Evolutionary conservation across 2,888 invertebrate genomes (phyloP).

Genomic region (Mesoligia furuncula): DNA sequence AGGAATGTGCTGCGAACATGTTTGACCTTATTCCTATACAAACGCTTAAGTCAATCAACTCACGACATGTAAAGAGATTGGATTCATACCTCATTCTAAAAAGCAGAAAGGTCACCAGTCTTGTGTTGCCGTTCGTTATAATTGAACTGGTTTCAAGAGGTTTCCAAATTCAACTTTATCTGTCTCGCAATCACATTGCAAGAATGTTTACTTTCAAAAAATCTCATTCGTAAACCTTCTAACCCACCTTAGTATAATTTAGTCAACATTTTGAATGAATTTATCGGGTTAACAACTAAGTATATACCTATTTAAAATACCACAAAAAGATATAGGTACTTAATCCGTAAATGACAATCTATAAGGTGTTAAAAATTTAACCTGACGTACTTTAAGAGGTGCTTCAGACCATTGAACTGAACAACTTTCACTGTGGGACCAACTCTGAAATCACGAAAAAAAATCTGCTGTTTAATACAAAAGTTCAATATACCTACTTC

Average conservation of each 20-base stretch:
- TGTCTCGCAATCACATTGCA: not conserved
- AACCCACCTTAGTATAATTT: not conserved
- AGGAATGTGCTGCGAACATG: not conserved
- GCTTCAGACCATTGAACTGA: too few species aligned
- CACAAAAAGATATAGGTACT: not conserved
- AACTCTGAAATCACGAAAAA: too few species aligned
- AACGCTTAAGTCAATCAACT: slow-evolving; percentile 7
- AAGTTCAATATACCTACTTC: too few species aligned
- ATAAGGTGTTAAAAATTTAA: too few species aligned
- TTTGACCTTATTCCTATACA: not conserved
- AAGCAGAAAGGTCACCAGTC: not conserved
- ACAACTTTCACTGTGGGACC: too few species aligned
- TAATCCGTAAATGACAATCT: not conserved
- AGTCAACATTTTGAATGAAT: not conserved
- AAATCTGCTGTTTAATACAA: too few species aligned
- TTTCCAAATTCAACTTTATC: slow-evolving; percentile 7
- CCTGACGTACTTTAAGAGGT: too few species aligned
- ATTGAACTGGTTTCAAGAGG: not conserved
- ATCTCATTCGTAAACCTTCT: not conserved
- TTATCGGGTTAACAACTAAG: not conserved
- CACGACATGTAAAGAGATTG: not conserved
- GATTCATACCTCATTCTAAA: slow-evolving; percentile 2
- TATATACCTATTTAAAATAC: not conserved
- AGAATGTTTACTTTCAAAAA: not conserved
- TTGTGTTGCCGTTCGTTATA: not conserved